Conservation (phyloP, 2,113 vertebrate species). For the Solea solea region DNA sequence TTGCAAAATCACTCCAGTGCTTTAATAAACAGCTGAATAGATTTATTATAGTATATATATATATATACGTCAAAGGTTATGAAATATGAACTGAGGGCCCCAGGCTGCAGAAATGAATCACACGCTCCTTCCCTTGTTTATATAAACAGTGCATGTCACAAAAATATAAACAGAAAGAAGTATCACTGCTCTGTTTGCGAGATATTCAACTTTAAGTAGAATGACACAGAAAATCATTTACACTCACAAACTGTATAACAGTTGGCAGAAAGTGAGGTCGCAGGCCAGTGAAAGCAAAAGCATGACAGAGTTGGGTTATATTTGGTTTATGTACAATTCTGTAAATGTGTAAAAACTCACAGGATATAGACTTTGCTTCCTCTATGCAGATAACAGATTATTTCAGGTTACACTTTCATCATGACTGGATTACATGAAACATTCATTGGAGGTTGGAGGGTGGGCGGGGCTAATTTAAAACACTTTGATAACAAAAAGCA, state of each 20-base stretch:
- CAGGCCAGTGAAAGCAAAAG: slow-evolving; percentile 72
- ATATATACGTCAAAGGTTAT: slow-evolving; percentile 63
- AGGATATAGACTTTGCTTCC: slow-evolving; percentile 55
- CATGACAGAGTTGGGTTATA: slow-evolving; percentile 64
- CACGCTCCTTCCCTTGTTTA: slow-evolving; percentile 72
- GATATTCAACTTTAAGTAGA: slow-evolving; percentile 82
- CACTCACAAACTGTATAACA: slow-evolving; percentile 90
- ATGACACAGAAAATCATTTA: slow-evolving; percentile 86
- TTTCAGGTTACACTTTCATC: slow-evolving; percentile 78
- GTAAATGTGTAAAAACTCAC: slow-evolving; percentile 72
- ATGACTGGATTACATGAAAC: slow-evolving; percentile 80
- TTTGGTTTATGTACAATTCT: slow-evolving; percentile 77
- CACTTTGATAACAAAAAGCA: slow-evolving; percentile 68
- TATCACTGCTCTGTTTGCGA: slow-evolving; percentile 80
- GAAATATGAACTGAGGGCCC: slow-evolving; percentile 76
- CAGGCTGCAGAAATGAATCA: slow-evolving; percentile 76
- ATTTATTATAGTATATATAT: slow-evolving; percentile 80
- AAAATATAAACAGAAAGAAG: slow-evolving; percentile 84
- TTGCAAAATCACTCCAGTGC: slow-evolving; percentile 72
- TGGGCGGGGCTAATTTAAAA: slow-evolving; percentile 48
- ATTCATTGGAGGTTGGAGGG: slow-evolving; percentile 71
- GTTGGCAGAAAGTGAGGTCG: slow-evolving; percentile 71
- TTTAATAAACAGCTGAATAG: slow-evolving; percentile 81
- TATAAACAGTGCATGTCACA: slow-evolving; percentile 83
- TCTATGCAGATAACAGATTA: slow-evolving; percentile 72